phyloP scores from a whole-genome alignment of 2,888 invertebrate species.

The Perizoma flavofasciatum region DNA sequence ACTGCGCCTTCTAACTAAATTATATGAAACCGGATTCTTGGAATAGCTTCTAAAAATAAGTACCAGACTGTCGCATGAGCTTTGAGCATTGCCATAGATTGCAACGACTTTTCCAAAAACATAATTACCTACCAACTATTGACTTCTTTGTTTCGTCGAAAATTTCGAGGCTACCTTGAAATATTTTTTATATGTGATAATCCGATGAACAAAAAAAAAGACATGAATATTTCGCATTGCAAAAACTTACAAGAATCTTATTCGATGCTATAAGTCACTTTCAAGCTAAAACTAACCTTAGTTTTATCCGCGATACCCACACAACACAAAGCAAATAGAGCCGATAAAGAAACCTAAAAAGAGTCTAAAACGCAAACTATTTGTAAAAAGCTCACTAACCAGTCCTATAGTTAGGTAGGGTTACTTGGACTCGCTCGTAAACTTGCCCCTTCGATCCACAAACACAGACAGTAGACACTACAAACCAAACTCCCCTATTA shows the following conservation, averaged over 20 bases:
- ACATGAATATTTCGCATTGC: not conserved
- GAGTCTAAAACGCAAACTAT: not conserved
- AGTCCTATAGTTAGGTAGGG: not conserved
- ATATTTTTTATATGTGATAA: no score
- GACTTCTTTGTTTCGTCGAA: no score
- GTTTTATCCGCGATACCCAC: not conserved
- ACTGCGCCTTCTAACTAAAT: not conserved
- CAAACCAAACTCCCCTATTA: conserved; percentile 6
- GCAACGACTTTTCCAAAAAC: no score
- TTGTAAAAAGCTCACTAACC: conserved; percentile 4
- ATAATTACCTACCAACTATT: no score
- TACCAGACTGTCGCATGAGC: not conserved
- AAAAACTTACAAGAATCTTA: conserved; percentile 22
- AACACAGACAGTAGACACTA: conserved; percentile 4
- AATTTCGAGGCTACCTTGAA: no score
- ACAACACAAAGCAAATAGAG: not conserved
- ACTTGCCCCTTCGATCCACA: not conserved
- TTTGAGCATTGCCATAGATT: no score
- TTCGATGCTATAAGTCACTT: conserved; percentile 6
- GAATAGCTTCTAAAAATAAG: conserved; percentile 5
- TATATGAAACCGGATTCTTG: conserved; percentile 13
- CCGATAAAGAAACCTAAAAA: not conserved
- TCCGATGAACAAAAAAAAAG: no score
- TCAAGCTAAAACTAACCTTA: not conserved
- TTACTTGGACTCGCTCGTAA: not conserved